Evolutionary conservation across 2,113 vertebrate genomes (phyloP).

Genomic region (Oryctolagus cuniculus): mOryCun1.1 NC_091433.1:186489501-186490000

Average conservation of each 20-base stretch:
- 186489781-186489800: neutral
- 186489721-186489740: neutral
- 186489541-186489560: neutral
- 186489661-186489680: neutral
- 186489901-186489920: neutral
- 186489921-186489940: accelerated
- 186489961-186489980: neutral
- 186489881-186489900: neutral
- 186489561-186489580: neutral
- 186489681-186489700: neutral
- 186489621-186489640: neutral
- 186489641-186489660: neutral
- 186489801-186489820: neutral
- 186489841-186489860: neutral
- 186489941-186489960: neutral
- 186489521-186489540: neutral
- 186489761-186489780: neutral
- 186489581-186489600: neutral
- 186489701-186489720: neutral
- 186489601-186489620: neutral
- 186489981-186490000: neutral
- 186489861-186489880: neutral
- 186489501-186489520: neutral
- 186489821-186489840: neutral
- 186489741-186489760: accelerated